Conservation (phyloP, 1,140 invertebrate genomes). For the Bombus confusus region DNA sequence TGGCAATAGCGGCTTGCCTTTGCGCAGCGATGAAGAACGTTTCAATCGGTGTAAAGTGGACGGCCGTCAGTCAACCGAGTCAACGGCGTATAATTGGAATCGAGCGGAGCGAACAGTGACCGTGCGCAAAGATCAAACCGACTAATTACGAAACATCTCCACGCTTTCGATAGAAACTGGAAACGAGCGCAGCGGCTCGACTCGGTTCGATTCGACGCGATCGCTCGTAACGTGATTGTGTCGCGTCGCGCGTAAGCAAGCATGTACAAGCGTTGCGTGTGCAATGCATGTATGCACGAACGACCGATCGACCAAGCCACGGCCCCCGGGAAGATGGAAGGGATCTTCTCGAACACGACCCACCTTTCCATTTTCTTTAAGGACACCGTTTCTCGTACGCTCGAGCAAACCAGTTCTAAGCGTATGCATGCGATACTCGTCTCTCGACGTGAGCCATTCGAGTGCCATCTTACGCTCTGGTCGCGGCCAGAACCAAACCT, state of each 20-base stretch:
- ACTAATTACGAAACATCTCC: constrained; percentile 46
- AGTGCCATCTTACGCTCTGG: constrained; percentile 24
- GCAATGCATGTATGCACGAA: no score
- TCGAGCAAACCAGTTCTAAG: constrained; percentile 64
- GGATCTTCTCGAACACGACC: constrained; percentile 34
- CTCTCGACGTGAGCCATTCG: constrained; percentile 8
- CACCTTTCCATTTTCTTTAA: constrained; percentile 67
- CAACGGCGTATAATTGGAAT: constrained; percentile 29
- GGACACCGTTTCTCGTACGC: constrained; percentile 51
- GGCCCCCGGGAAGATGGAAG: constrained; percentile 33
- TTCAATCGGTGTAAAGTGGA: constrained; percentile 42
- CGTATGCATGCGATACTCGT: constrained; percentile 53
- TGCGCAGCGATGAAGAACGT: constrained; percentile 11
- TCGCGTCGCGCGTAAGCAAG: not conserved
- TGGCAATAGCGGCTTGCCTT: not conserved
- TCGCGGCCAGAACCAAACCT: not conserved
- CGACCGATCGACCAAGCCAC: not conserved
- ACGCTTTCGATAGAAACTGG: constrained; percentile 28
- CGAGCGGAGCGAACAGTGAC: not conserved
- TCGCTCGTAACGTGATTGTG: not conserved
- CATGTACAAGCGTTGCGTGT: not conserved
- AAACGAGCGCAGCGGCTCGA: constrained; percentile 11
- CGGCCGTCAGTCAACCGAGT: constrained; percentile 18
- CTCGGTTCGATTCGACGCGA: not conserved
- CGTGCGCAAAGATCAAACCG: not conserved